phyloP scores from a whole-genome alignment of 1,140 invertebrate genomes.

The Pseudomyrmex gracilis region DNA sequence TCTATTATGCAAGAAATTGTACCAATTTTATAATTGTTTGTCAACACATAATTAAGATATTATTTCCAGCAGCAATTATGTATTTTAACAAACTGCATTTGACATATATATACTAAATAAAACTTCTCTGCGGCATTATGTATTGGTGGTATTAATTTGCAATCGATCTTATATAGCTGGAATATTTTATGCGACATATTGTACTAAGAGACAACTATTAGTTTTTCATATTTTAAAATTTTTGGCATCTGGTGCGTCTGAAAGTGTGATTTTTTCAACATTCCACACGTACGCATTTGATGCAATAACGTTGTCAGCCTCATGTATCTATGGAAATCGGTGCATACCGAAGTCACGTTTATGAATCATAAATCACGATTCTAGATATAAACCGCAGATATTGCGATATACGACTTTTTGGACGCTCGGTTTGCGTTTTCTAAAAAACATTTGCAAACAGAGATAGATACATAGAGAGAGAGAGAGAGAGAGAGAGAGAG shows the following conservation, averaged over 20 bases:
- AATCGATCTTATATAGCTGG: too few species aligned
- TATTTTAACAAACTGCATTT: constrained; percentile 7
- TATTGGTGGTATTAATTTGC: too few species aligned
- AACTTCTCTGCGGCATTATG: too few species aligned
- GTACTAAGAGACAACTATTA: neutral
- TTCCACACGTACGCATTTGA: neutral
- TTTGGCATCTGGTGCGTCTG: neutral
- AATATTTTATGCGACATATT: neutral
- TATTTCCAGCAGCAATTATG: constrained; percentile 22
- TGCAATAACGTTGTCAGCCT: constrained; percentile 23
- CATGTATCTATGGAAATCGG: constrained; percentile 60
- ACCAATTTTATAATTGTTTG: neutral
- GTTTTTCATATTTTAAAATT: neutral
- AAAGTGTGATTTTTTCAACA: neutral
- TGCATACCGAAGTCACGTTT: constrained; percentile 13
- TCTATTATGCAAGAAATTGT: constrained; percentile 10
- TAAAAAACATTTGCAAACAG: constrained; percentile 4
- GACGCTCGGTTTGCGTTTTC: neutral
- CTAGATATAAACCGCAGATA: constrained; percentile 59
- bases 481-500: constrained; percentile 13
- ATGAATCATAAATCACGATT: constrained; percentile 60
- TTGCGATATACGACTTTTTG: constrained; percentile 50
- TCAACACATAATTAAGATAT: neutral
- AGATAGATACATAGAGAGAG: constrained; percentile 10
- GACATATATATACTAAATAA: too few species aligned